Evolutionary conservation across 2,888 invertebrate genomes (phyloP), one percentile per base, ranked within the genome.

Genomic region (Siphonodentalium dalli): DNA sequence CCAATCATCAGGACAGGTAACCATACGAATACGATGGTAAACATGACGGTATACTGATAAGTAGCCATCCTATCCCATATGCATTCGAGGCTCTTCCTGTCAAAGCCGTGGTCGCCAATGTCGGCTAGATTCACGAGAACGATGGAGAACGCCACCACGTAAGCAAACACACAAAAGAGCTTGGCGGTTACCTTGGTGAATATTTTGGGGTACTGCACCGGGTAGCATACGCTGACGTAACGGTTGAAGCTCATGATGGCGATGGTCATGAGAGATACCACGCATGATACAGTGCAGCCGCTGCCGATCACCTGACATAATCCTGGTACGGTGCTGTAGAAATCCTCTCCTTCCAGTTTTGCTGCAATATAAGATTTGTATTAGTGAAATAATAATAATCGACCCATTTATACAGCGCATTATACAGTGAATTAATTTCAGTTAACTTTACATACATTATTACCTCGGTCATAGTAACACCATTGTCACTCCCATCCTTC

Each of bases 51-150:
- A 52, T 65, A 70, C 9, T 52, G 39, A 38, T 53, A 49, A 23
- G 51, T 62, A 18, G 61, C 63, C 51, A 62, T 60, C 9, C 68
- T 56, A 42, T 69, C 64, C 70, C 70, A 70, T 27, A 70, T 59
- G 47, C 70, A 70, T 20, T 54, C 55, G 40, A 59, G 53, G 34
- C 60, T 63, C 49, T 66, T 66, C 42, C 38, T 44, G 58, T 70
- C 70, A 34, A 67, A 70, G 26, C 35, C 35, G 39, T 68, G 65
- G 26, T 58, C 67, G 4, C 67, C 65, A 31, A 63, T 58, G 33
- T 60, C 66, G n/a, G 58, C 37, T 21, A 66, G 54, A 55, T 68
- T 69, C 31, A 61, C 55, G 38, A 59, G 20, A 38, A 69, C 66
- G 28, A 67, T 31, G n/a, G 61, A 6, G 13, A 68, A 41, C 20